Evolutionary conservation across 2,797 vertebrate species (phyloP).

Genomic region (Ceyx erithaca): DNA sequence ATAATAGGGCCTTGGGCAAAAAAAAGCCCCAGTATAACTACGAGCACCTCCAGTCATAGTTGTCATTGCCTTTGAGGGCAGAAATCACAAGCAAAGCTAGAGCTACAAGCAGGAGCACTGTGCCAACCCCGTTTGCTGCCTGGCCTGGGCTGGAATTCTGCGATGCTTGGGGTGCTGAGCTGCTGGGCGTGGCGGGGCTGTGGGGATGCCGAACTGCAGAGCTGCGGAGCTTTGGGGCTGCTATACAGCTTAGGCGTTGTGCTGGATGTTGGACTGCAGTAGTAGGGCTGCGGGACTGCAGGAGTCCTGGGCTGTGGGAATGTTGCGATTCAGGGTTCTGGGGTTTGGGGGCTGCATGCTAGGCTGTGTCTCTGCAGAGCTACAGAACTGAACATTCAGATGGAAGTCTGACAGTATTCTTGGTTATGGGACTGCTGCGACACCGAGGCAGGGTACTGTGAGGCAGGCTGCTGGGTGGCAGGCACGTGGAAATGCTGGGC

Average conservation of each 20-base stretch:
- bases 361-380: too few species aligned
- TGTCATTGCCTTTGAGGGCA: not conserved
- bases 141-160: not conserved
- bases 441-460: rapidly evolving
- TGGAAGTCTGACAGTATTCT: too few species aligned
- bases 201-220: rapidly evolving
- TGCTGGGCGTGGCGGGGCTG: not conserved
- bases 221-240: not conserved
- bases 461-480: not conserved
- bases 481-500: not conserved
- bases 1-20: not conserved
- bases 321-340: not conserved
- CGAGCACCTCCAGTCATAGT: not conserved
- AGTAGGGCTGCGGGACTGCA: rapidly evolving
- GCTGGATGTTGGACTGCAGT: not conserved
- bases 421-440: too few species aligned
- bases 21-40: not conserved
- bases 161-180: not conserved
- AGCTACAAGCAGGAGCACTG: not conserved
- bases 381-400: too few species aligned
- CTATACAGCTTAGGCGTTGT: not conserved
- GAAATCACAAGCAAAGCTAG: not conserved
- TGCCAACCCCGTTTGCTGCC: not conserved
- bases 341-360: too few species aligned
- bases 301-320: too few species aligned